Evolutionary conservation across 2,113 vertebrate species (phyloP).

Genomic region (Strigops habroptila): DNA sequence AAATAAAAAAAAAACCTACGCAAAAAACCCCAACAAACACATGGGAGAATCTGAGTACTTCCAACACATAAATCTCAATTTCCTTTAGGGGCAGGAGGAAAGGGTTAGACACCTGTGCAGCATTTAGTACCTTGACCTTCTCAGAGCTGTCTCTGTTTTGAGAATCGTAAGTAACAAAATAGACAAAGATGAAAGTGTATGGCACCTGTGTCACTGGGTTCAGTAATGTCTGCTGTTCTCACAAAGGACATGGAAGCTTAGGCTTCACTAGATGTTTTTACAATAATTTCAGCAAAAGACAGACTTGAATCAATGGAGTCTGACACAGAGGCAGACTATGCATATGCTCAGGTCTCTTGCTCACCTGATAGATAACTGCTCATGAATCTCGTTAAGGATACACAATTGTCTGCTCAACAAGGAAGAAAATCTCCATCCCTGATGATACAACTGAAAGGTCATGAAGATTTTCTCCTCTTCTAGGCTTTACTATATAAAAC

Average conservation of each 20-base stretch:
- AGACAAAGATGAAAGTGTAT: background rate
- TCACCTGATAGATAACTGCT: background rate
- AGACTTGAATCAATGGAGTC: background rate
- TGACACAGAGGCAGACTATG: background rate
- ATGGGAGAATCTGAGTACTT: background rate
- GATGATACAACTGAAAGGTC: background rate
- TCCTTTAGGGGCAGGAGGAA: background rate
- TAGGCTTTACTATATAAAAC: background rate
- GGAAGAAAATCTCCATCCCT: background rate
- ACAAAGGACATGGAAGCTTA: background rate
- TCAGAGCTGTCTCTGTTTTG: background rate
- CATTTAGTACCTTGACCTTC: background rate
- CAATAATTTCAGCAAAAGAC: background rate
- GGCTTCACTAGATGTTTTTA: background rate
- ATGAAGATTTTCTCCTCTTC: background rate
- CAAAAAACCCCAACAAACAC: background rate
- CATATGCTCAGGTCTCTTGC: background rate
- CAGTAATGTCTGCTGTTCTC: background rate
- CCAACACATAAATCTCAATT: background rate
- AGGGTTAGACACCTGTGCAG: background rate
- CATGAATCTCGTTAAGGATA: background rate
- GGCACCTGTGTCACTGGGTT: background rate
- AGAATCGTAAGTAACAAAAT: background rate
- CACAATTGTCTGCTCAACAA: background rate
- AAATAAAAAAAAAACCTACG: background rate